These are phyloP conservation scores for Trematocara caparti DNA, from an alignment of 2,797 vertebrate genomes.

Conservation along the genomic window DNA sequence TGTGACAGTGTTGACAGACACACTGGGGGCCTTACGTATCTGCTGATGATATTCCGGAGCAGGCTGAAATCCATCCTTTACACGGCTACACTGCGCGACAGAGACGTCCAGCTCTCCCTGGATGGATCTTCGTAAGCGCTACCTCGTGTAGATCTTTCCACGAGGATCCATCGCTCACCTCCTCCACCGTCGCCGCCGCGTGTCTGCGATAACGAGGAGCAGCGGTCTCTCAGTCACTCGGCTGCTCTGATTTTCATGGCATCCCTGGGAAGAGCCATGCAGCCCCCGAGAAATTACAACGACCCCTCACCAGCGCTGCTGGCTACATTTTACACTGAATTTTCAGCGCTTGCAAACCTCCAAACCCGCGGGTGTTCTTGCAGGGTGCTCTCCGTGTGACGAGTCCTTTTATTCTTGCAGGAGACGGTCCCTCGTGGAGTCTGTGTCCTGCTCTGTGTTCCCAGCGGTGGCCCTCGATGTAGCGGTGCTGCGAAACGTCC, in stretches of 20 bases:
- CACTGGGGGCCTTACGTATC: slow-evolving; percentile 83
- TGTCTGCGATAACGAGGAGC: slow-evolving; percentile 51
- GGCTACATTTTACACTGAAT: slow-evolving; percentile 39
- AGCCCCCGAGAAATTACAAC: slow-evolving; percentile 31
- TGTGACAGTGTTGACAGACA: slow-evolving; percentile 40
- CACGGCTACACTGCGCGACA: slow-evolving; percentile 33
- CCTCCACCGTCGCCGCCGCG: slow-evolving; percentile 5
- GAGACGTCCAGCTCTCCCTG: slow-evolving; percentile 51
- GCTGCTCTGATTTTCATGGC: slow-evolving; percentile 64
- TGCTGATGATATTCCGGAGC: slow-evolving; percentile 85
- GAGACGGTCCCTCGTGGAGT: slow-evolving; percentile 14
- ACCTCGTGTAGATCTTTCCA: slow-evolving; percentile 52
- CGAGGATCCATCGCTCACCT: slow-evolving; percentile 58
- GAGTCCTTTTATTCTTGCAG: neutral
- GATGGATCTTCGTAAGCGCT: slow-evolving; percentile 50
- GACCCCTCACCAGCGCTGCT: slow-evolving; percentile 6
- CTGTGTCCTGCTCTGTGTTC: slow-evolving; percentile 10
- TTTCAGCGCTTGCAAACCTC: neutral
- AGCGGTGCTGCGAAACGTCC: slow-evolving; percentile 29
- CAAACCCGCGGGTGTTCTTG: neutral
- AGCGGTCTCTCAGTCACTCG: slow-evolving; percentile 48
- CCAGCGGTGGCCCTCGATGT: slow-evolving; percentile 39
- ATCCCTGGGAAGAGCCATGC: slow-evolving; percentile 60
- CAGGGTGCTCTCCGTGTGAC: neutral
- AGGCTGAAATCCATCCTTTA: slow-evolving; percentile 86